phyloP scores from a whole-genome alignment of 35 echinoderm and acorn worm genomes.

The Heliocidaris erythrogramma region DNA sequence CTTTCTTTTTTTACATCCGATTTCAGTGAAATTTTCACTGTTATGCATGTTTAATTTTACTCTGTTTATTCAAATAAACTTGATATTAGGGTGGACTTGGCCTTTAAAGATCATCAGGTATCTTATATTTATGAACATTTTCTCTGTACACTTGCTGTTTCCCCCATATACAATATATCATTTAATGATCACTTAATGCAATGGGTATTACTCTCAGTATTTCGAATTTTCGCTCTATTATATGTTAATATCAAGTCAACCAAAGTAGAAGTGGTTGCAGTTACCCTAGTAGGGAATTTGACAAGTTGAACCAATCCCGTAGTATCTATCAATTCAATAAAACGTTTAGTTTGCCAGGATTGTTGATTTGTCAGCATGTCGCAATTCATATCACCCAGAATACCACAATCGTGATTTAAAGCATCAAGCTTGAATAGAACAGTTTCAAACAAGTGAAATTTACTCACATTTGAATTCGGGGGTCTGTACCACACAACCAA shows the following conservation, averaged over 20 bases:
- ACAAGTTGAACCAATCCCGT: not conserved
- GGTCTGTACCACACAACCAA: slow-evolving; percentile 7
- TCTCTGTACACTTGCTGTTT: not conserved
- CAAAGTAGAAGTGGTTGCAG: not conserved
- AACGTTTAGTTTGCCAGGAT: slow-evolving; percentile 5
- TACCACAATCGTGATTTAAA: not conserved
- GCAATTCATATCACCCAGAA: slow-evolving; percentile 12
- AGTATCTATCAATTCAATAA: not conserved
- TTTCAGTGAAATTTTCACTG: too few species aligned
- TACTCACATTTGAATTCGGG: slow-evolving; percentile 14
- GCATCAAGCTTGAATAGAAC: not conserved
- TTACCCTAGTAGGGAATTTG: slow-evolving; percentile 7
- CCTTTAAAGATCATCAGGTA: too few species aligned
- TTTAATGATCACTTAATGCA: slow-evolving; percentile 24
- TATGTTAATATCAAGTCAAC: not conserved
- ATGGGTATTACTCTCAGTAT: not conserved
- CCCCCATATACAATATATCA: slow-evolving; percentile 18
- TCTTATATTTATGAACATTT: not conserved
- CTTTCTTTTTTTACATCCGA: too few species aligned
- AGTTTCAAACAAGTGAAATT: slow-evolving; percentile 22
- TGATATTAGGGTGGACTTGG: too few species aligned
- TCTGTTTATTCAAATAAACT: too few species aligned
- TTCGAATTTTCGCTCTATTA: slow-evolving; percentile 11
- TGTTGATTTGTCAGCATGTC: not conserved
- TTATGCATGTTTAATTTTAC: too few species aligned